These are phyloP conservation scores for Anolis carolinensis DNA, from an alignment of 2,113 vertebrate species.

Conservation along the genomic window DNA sequence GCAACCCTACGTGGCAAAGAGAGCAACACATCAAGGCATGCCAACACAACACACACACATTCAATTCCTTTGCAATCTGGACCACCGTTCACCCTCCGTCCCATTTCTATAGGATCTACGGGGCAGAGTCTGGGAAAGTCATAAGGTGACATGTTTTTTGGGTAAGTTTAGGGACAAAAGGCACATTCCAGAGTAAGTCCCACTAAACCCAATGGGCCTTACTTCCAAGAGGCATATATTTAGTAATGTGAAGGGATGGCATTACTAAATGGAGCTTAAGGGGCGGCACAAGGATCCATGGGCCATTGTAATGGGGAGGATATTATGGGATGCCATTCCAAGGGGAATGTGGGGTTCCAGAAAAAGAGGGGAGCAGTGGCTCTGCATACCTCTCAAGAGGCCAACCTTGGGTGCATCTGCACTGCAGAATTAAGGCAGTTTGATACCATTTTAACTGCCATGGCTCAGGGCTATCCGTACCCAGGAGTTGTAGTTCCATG, in stretches of 20 bases:
- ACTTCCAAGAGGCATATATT: neutral
- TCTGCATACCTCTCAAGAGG: conserved; percentile 8
- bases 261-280: neutral
- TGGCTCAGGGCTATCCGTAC: too few relatives aligned
- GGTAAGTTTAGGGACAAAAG: too few relatives aligned
- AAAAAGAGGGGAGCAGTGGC: neutral
- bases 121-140: neutral
- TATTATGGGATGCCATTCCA: neutral
- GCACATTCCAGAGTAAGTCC: neutral
- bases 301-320: neutral
- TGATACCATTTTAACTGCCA: too few relatives aligned
- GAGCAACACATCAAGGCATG: neutral
- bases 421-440: too few relatives aligned
- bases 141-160: too few relatives aligned
- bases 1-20: neutral
- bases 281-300: neutral
- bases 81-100: neutral
- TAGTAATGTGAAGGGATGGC: neutral
- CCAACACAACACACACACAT: neutral
- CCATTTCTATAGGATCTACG: too few relatives aligned
- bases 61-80: too few relatives aligned
- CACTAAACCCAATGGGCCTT: neutral
- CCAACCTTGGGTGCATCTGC: neutral
- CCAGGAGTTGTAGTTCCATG: too few relatives aligned
- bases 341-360: neutral